A percentile compares a stretch with the other conserved stretches of the same genome.
Evolutionary conservation across 2,113 vertebrate genomes (phyloP).

Genomic region (Herpailurus yagouaroundi): DNA sequence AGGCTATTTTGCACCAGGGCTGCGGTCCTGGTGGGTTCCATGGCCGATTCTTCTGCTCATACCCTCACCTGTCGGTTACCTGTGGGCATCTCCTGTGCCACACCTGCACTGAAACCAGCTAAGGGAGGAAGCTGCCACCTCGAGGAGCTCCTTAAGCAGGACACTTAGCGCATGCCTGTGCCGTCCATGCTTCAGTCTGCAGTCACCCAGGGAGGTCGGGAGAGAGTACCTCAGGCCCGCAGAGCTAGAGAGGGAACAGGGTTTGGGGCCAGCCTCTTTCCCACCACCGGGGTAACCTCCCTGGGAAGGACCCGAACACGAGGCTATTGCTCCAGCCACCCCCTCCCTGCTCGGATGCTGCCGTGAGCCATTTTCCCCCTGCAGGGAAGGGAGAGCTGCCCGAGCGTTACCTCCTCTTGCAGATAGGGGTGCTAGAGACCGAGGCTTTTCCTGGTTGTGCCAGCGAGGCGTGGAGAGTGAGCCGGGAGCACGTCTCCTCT

Average conservation of each 20-base stretch:
- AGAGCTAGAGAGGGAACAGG: not conserved
- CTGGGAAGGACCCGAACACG: not conserved
- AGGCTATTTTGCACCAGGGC: not conserved
- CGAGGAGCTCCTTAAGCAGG: not conserved
- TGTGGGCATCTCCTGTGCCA: not conserved
- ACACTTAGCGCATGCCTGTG: accelerated
- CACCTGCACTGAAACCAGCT: not conserved
- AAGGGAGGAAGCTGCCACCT: not conserved
- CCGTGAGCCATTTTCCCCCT: accelerated
- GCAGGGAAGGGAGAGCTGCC: not conserved
- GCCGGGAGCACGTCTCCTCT: not conserved
- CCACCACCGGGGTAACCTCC: not conserved
- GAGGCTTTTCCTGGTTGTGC: not conserved
- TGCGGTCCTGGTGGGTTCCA: not conserved
- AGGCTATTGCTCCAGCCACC: not conserved
- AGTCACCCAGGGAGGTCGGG: not conserved
- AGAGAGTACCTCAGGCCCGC: not conserved
- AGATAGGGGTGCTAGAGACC: constrained; percentile 17
- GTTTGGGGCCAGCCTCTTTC: not conserved
- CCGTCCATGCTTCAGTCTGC: not conserved
- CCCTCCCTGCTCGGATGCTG: not conserved
- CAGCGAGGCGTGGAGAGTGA: not conserved
- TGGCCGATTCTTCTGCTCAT: not conserved
- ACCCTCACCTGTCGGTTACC: not conserved
- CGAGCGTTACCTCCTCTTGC: not conserved